These are phyloP conservation scores for Spodoptera frugiperda DNA, from an alignment of 1,140 invertebrate species.

Conservation along the genomic window DNA sequence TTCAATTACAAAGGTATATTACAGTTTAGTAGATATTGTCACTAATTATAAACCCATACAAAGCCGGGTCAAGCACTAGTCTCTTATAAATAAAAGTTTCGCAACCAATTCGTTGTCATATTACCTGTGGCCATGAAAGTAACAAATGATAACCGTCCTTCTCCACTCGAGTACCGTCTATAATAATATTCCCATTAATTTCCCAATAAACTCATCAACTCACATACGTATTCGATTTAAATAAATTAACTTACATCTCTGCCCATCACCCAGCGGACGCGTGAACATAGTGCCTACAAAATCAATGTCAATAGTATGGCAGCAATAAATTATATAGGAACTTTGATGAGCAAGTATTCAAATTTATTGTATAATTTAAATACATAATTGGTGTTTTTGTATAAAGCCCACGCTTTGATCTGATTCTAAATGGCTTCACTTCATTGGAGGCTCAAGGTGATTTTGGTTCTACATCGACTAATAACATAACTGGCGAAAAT, in stretches of 20 bases:
- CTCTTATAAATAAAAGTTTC: not conserved
- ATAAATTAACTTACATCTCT: conserved; percentile 15
- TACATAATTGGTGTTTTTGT: not conserved
- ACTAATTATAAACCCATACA: no score
- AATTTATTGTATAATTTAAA: conserved; percentile 17
- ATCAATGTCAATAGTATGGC: conserved; percentile 11
- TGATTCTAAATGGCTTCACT: no score
- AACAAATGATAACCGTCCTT: conserved; percentile 19
- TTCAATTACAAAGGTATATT: no score
- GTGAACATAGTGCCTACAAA: conserved; percentile 6
- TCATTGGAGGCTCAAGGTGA: no score
- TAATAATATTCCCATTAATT: conserved; percentile 26
- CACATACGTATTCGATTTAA: not conserved
- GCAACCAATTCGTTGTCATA: not conserved
- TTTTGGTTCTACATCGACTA: no score
- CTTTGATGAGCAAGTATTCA: conserved; percentile 16
- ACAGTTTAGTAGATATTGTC: no score
- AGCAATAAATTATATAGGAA: not conserved
- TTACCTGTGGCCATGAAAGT: conserved; percentile 7
- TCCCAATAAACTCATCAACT: conserved; percentile 18
- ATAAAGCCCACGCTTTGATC: no score
- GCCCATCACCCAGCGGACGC: not conserved
- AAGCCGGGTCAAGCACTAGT: not conserved
- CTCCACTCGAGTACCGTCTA: not conserved
- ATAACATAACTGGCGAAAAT: no score